Evolutionary conservation across 64 coral and sea anemone genomes (phyloP), one percentile per base, ranked within the genome.

Genomic region (Hydrozoanthus tunicans): DNA sequence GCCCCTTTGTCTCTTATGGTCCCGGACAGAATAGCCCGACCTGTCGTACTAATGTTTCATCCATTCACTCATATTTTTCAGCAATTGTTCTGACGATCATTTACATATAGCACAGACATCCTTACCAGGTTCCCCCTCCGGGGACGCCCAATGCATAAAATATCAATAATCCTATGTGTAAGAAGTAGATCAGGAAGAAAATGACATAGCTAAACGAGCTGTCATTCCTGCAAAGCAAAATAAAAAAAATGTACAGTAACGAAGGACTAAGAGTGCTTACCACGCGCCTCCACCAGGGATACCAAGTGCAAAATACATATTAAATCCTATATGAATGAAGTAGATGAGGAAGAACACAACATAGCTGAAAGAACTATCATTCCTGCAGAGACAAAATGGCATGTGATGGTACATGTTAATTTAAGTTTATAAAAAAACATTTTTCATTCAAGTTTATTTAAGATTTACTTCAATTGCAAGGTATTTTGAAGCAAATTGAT

Each of bases 351-450:
- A 98, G 83, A 98, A 98, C 5, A 95, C 78, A 24, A 98, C 85
- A 67, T 93, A 98, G 92, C 96, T 98, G 61, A 98, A 98, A 81
- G 96, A 98, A 83, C 96, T 98, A 94, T 98, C 96, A 79, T 91
- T 98, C 82, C 96, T 98, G 91, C 77, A 93, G 91, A 89, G 90
- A 73, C 73, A 93, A 56, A 86, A 79, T n/a, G 14, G 79, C 56
- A 81, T 73, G 84, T 0, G 52, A 57, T 58, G 57, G 10, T 62
- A 59, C 59, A 20, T 73, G 54, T 86, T 68, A 70, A 70, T 11
- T 23, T 55, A 60, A 9, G 9, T 79, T 9, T 59, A 62, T 27
- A 81, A 12, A 62, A 43, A 13, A 62, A 13, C 4, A 43, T 62
- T 62, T 51, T 43, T 5, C 3, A 7, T 4, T 3, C 7, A 4